Base-by-base conservation (phyloP, 2,797 vertebrate genomes). In the Adrianichthys oophorus region DNA sequence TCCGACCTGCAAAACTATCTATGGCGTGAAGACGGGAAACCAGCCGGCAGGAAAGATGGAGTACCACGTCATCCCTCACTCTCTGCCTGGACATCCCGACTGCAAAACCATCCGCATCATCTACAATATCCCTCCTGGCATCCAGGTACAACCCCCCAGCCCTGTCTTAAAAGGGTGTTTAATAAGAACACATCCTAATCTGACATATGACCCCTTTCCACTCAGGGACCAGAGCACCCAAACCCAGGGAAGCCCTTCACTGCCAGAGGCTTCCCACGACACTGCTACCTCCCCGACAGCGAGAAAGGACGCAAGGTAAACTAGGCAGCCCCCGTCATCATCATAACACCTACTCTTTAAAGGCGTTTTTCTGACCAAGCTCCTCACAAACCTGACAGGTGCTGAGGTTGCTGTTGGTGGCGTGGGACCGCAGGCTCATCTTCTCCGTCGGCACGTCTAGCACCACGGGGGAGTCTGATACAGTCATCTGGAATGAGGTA, bases 261-360 rank as follows among this genome's bases (percentile, higher is more conserved):
- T 0, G 95, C 96, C 77, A 93, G 95, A 21, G 95, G 96, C 74
- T 98, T 98, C 56, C 96, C 96, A 1, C 86, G 95, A 75, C 96
- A 98, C 72, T 98, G 96, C 83, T 98, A 98, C 91, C 94, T 98
- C 87, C 96, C 96, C 0, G 96, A 97, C 91, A 98, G 92, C 0
- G 95, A 97, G 82, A 95, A 93, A 76, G 95, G 96, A 74, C 93
- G 95, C 87, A 95, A 95, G 91, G 96, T 97, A 82, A 76, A 21
- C 17, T 1, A 32, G 18, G 3, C 4, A 32, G 8, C 1, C 18
- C 21, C 23, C 1, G 0, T 16, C 21, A 6, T 4, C 16, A 17
- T 0, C 15, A 5, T 18, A 3, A 21, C 8, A 4, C 21, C 1
- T 0, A 18, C 12, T n/a, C 44, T 6, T 23, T 47, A 13, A 47